These are phyloP conservation scores for Pedionomus torquatus DNA, from an alignment of 2,113 vertebrate genomes.

Conservation along the genomic window DNA sequence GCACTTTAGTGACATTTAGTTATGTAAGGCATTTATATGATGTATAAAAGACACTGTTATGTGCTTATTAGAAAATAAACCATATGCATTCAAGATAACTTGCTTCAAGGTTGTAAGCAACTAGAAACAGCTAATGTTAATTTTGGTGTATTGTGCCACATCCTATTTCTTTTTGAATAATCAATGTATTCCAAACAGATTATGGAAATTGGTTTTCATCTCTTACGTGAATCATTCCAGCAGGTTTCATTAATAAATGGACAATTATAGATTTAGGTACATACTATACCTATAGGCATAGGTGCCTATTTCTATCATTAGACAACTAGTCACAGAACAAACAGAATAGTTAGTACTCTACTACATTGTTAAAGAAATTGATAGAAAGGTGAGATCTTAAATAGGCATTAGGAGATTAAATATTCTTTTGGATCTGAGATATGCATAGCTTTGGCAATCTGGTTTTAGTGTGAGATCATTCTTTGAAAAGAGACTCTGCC, in stretches of 20 bases:
- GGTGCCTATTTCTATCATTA: background rate
- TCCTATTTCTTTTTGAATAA: background rate
- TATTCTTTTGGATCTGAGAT: background rate
- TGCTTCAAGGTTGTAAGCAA: background rate
- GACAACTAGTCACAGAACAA: background rate
- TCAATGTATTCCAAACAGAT: background rate
- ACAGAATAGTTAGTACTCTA: background rate
- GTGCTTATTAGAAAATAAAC: background rate
- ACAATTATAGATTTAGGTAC: background rate
- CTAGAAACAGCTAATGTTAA: background rate
- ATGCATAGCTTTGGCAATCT: background rate
- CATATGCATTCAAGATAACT: background rate
- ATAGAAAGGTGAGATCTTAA: background rate
- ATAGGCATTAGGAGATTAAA: background rate
- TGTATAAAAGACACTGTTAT: background rate
- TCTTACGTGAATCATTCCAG: background rate
- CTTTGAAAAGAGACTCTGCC: background rate
- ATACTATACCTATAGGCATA: background rate
- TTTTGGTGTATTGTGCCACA: background rate
- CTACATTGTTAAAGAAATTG: background rate
- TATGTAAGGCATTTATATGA: background rate
- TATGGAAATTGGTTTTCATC: background rate
- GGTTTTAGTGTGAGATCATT: background rate
- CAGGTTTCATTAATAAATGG: background rate
- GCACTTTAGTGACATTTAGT: background rate